phyloP scores from a whole-genome alignment of 2,888 invertebrate species.

The Xylocampa areola region DNA sequence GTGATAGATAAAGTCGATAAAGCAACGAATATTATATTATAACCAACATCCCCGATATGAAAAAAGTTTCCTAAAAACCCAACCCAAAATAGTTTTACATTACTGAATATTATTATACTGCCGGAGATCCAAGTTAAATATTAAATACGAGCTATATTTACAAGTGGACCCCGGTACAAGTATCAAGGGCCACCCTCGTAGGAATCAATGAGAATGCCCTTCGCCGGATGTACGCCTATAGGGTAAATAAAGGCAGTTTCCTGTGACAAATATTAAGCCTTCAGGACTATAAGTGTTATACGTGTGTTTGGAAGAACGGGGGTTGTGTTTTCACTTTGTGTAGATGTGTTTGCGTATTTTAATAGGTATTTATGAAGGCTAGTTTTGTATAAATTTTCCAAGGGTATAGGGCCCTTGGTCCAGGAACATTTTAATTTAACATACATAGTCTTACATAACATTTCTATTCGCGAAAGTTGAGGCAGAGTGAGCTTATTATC shows the following conservation, averaged over 20 bases:
- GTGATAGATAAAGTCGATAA: too few relatives aligned
- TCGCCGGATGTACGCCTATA: slow-evolving; percentile 77
- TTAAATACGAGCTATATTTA: slow-evolving; percentile 75
- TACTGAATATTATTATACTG: slow-evolving; percentile 12
- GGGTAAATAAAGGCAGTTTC: slow-evolving; percentile 82
- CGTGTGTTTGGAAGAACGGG: slow-evolving; percentile 50
- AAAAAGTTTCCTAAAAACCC: neutral
- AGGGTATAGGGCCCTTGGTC: too few relatives aligned
- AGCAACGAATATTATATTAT: too few relatives aligned
- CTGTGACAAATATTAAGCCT: slow-evolving; percentile 80
- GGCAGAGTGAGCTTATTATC: too few relatives aligned
- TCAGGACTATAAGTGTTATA: slow-evolving; percentile 56
- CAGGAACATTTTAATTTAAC: too few relatives aligned
- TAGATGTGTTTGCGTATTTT: slow-evolving; percentile 19
- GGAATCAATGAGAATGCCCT: slow-evolving; percentile 79
- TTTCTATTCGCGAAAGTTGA: too few relatives aligned
- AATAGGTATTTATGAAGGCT: neutral
- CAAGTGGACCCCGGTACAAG: slow-evolving; percentile 71
- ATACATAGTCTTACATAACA: too few relatives aligned
- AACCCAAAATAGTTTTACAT: slow-evolving; percentile 12
- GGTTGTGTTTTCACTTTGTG: slow-evolving; percentile 42
- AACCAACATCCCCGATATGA: neutral
- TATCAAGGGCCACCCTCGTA: slow-evolving; percentile 72
- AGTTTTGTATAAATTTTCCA: too few relatives aligned
- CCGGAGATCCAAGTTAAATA: slow-evolving; percentile 62